Base-by-base conservation (phyloP, 2,888 invertebrate genomes). In the Piscicola geometra region DNA sequence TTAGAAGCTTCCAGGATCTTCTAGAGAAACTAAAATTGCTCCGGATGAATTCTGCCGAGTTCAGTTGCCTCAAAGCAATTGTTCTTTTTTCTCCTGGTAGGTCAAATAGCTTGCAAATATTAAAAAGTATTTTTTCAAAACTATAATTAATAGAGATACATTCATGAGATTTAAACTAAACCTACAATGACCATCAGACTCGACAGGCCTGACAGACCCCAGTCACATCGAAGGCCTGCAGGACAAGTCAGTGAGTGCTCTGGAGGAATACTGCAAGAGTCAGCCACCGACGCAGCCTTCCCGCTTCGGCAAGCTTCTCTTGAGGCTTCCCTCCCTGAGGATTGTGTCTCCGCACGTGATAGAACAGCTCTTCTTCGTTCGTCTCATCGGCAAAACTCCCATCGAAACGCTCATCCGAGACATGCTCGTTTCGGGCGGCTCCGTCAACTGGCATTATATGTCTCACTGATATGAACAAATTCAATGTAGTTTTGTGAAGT, bases 21-120 rank as follows among this genome's bases (percentile, higher is more conserved):
- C 15, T 73, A 12, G 36, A 73, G 18, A 73, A 60, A n/a, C 36
- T 73, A 25, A 73, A 28, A 35, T 1, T 35, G 2, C 64, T 73
- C 9, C 50, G 35, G n/a, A 47, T 73, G 60, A 64, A 73, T 64
- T 32, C 60, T n/a, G 73, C 73, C 25, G 73, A 73, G 25, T 73
- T 73, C 36, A 73, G 73, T 41, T 73, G 73, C 52, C 41, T 73
- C 33, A 73, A 73, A 36, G 73, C 73, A 15, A 73, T 73, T 33
- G 73, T 52, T 32, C 52, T 73, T 18, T 73, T 73, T 35, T 73
- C 73, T 12, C 35, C 73, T 21, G 73, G 73, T 73, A 18, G 3
- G 64, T 21, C 21, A 9, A 64, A 64, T n/a, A n/a, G n/a, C n/a
- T n/a, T n/a, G n/a, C n/a, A n/a, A n/a, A n/a, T n/a, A n/a, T n/a